Evolutionary conservation across 2,888 invertebrate species (phyloP), one percentile per base, ranked within the genome.

Genomic region (Ceramica pisi): DNA sequence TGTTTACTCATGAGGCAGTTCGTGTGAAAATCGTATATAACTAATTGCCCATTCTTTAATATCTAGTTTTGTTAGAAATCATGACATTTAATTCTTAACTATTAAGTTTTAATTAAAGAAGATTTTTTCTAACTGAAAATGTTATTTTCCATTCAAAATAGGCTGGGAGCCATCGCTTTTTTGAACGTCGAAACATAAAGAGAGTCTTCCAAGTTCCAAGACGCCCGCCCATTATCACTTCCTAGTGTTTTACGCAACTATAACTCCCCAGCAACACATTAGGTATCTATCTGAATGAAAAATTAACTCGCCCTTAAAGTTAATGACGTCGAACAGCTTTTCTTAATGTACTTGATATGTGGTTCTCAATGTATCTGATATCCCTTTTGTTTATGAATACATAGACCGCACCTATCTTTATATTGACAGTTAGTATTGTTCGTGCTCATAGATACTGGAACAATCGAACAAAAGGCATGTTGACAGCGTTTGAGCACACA

Each of bases 391-490:
- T 71, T 71, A 66, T 51, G 61, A 64, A 48, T 26, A 48, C 19
- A 56, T 60, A 67, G 50, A 50, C 53, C 71, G 26, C 66, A 69
- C 50, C 73, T 59, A 70, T 78, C 35, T 19, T 55, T 67, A 41
- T 62, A 69, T 76, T 67, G 70, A 70, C 69, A 63, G 66, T n/a
- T n/a, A 46, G n/a, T 59, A 82, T 85, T 84, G 82, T 85, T 76
- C 57, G 62, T 75, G 63, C 66, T 62, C 67, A 68, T 78, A 82
- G 69, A 76, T 63, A 74, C 62, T 72, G 48, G 82, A 71, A 88
- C 86, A 90, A 88, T 88, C 59, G 73, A 84, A 90, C 89, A 83
- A 89, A 84, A 83, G 79, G 60, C 69, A 44, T 84, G 86, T 86
- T 88, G 84, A 87, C 83, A 86, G 70, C 80, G 67, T 70, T 73